Base-by-base conservation (phyloP, 1,140 invertebrate genomes). In the Ditylenchus dipsaci region DNA sequence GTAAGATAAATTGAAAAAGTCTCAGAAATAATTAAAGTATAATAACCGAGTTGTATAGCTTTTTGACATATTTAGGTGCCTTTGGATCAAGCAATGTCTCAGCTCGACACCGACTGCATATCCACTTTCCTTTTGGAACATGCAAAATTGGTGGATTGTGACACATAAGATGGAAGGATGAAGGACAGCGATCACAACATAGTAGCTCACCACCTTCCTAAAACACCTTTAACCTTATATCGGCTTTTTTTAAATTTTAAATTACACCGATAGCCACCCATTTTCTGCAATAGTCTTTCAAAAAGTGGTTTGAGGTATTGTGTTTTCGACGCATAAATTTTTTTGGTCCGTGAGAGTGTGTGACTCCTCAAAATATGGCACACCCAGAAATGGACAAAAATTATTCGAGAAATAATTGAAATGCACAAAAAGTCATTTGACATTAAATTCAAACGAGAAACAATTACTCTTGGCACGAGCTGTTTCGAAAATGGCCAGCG, bases 121-220 rank as follows among this genome's bases (percentile, higher is more conserved):
- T 45, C 73, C 65, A 75, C 43, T 53, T 63, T 11, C 69, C 73
- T 17, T 42, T 56, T 7, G 74, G 74, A 71, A 73, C 9, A 21
- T 53, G 29, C 8, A 57, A 43, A 0, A 74, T 77, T 17, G 75
- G 74, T 0, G 73, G 73, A 23, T 78, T 38, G 38, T 95, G 91
- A 88, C 93, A 95, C 62, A 89, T 88, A 56, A 95, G 86, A 85
- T 96, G 93, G 85, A 96, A 96, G 42, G 92, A 92, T 42, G 91
- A 91, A 42, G 92, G 92, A 82, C 93, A 96, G 72, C 89, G 88
- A 82, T 96, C 93, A 84, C 94, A 96, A 82, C 92, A 95, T 61
- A 96, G 89, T n/a, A 96, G 85, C 84, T 94, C 91, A 33, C 93
- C 93, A 45, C 92, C 92, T 86, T 95, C 92, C 73, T 90, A 88